Evolutionary conservation across 1,140 invertebrate species (phyloP), one percentile per base, ranked within the genome.

Genomic region (Sinella curviseta): DNA sequence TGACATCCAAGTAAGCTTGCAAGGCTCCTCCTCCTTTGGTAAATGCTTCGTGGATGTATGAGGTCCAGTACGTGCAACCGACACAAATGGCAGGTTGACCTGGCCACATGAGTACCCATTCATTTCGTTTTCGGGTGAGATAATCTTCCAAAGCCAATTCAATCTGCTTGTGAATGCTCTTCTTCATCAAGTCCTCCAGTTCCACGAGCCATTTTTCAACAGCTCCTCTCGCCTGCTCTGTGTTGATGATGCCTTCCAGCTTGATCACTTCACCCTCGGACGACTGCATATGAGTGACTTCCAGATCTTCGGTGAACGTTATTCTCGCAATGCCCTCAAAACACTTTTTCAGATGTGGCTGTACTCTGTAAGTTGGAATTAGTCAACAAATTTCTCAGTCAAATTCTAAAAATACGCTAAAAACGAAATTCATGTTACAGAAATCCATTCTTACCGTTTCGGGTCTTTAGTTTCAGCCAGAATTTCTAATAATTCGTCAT

Each of bases 141-240:
- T 96, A 97, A 31, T 91, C 92, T 48, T 89, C 86, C 83, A 92
- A 87, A 1, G 92, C 88, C 79, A 89, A 78, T 39, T 85, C 79
- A 24, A 90, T 88, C 26, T 89, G 87, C 88, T 89, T 90, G 85
- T 94, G 92, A 0, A 99, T 89, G 35, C 95, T 97, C 76, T 91
- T 91, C 85, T 97, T 95, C 96, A 99, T 99, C 60, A 91, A 90
- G n/a, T 84, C 86, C 87, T 99, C 97, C 30, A 99, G 88, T 85
- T 98, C 94, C 0, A 96, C 86, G 1, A 99, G 88, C 97, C 97
- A 99, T 88, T 97, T 98, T 87, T 99, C 97, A 0, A 99, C 97
- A 87, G 96, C 94, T 75, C 97, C 96, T 84, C 94, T 89, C n/a
- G 96, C 95, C 77, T 92, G 91, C 1, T 90, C 90, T 0, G 97